A percentile compares a stretch with the other conserved stretches of the same genome.
These are phyloP conservation scores for Onychomys arenicola DNA, from an alignment of 2,797 vertebrate species.

Conservation along the genomic window DNA sequence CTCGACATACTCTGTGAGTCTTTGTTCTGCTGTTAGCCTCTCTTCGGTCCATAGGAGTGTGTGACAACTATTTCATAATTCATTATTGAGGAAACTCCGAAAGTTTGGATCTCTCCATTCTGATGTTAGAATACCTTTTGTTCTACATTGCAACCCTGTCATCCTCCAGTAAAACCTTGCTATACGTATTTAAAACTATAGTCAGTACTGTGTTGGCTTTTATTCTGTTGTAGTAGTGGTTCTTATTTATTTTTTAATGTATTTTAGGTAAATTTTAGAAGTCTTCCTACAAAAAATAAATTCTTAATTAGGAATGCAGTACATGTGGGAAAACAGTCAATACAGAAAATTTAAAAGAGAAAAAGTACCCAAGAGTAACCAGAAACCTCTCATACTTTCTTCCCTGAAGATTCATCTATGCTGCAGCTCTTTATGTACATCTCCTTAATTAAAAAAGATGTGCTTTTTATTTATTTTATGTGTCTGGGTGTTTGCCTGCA, in stretches of 20 bases:
- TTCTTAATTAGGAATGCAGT: too few relatives aligned
- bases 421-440: background rate
- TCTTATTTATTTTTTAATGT: background rate
- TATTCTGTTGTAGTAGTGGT: background rate
- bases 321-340: too few relatives aligned
- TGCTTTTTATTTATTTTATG: background rate
- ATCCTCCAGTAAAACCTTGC: background rate
- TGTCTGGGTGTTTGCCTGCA: background rate
- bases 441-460: background rate
- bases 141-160: background rate
- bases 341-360: too few relatives aligned
- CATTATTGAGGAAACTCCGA: background rate
- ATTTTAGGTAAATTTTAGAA: background rate
- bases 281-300: background rate
- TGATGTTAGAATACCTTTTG: background rate
- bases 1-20: fast-evolving
- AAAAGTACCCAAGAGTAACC: background rate
- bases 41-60: background rate
- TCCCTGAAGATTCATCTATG: background rate
- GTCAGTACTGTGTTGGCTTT: background rate
- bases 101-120: background rate
- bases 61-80: background rate
- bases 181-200: background rate
- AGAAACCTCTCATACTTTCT: background rate
- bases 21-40: background rate